Evolutionary conservation across 92 coral and sea anemone genomes (phyloP), one percentile per base, ranked within the genome.

Genomic region (Bergia sp.): DNA sequence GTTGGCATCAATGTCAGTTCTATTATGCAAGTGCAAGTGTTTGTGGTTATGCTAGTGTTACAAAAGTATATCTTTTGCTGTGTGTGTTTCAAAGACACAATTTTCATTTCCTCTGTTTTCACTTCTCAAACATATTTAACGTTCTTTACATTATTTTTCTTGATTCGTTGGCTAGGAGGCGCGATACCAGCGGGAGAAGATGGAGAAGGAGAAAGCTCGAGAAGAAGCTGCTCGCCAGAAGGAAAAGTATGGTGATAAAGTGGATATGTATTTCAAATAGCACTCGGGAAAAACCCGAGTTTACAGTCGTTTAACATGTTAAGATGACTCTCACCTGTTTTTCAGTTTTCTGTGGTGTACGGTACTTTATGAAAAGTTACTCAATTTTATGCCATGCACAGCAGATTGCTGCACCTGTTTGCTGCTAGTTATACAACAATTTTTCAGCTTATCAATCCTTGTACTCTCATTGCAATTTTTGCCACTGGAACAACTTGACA

Each of bases 181-280:
- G 36, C 94, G 96, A 78, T 96, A 95, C 85, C 92, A 92, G 73
- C 90, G 98, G 55, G 99, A 96, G 72, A 96, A 96, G 82, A 93
- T 93, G 87, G 99, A 96, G 78, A 91, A 90, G 79, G 99, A 96
- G 88, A 95, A 93, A 79, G 99, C 98, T 21, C 91, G 99, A 81
- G 99, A 96, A 71, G 99, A 96, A 76, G 99, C 99, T 10, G 98
- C 99, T 7, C 93, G 93, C 69, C 97, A 96, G 86, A 96, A 94
- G 81, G 99, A 86, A 41, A 91, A 89, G 93, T 91, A 75, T 12
- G 37, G 7, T 23, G 74, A 40, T 87, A 1, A 21, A 53, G 58
- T 53, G 58, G 58, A 53, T 53, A 53, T 53, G 58, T 53, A 12
- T 0, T 47, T 47, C 53, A 1, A 47, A 47, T 47, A 47, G 9